Evolutionary conservation across 2,797 vertebrate species (phyloP).

Genomic region (Spatula versicolor): DNA sequence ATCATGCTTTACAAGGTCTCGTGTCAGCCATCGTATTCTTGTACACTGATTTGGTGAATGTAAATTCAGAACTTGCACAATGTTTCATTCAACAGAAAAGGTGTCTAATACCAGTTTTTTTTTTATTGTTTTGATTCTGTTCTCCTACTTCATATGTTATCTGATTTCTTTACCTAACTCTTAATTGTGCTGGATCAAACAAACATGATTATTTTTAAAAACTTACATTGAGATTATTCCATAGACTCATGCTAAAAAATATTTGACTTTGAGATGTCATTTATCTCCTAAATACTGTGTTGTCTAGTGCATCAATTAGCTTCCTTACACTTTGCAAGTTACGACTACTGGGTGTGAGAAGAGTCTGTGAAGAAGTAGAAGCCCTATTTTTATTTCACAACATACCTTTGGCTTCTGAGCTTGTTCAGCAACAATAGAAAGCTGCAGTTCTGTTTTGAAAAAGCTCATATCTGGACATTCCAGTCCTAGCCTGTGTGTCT

Average conservation of each 20-base stretch:
- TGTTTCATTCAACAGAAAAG: not conserved
- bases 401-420: not conserved
- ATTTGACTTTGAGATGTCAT: not conserved
- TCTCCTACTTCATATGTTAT: not conserved
- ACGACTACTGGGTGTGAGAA: not conserved
- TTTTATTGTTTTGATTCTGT: not conserved
- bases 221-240: not conserved
- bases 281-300: not conserved
- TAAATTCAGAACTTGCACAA: not conserved
- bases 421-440: not conserved
- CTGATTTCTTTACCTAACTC: not conserved
- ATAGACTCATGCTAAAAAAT: not conserved
- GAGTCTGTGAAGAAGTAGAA: not conserved
- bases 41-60: not conserved
- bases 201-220: not conserved
- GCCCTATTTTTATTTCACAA: not conserved
- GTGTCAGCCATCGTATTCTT: rapidly evolving
- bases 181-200: not conserved
- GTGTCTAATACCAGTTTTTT: not conserved
- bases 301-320: not conserved
- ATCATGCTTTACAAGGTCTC: not conserved
- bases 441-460: not conserved
- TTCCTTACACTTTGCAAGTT: not conserved
- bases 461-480: not conserved
- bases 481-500: not conserved